Conservation (phyloP, 2,113 vertebrate species). For the Notothenia coriiceps region DNA sequence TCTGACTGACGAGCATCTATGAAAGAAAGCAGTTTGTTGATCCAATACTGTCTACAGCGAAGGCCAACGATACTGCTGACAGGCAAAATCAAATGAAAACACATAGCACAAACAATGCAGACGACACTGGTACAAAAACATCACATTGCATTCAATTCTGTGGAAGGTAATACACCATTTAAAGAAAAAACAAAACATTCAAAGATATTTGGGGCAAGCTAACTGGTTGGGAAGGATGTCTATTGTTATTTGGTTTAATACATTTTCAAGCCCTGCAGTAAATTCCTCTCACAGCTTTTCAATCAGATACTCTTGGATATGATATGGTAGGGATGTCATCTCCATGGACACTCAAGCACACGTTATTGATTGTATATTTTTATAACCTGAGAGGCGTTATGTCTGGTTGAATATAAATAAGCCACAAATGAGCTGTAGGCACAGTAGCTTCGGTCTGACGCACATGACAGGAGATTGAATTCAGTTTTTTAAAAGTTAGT, state of each 20-base stretch:
- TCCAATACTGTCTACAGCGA: slow-evolving; percentile 9
- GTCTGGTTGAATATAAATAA: no score
- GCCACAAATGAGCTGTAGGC: no score
- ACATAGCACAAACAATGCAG: slow-evolving; percentile 33
- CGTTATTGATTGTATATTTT: not conserved
- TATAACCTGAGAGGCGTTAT: no score
- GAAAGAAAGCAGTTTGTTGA: slow-evolving; percentile 29
- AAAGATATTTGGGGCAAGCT: slow-evolving; percentile 22
- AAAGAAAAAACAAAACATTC: slow-evolving; percentile 26
- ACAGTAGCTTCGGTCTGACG: not conserved
- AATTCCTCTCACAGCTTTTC: slow-evolving; percentile 31
- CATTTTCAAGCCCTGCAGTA: slow-evolving; percentile 30
- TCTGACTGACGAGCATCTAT: slow-evolving; percentile 22
- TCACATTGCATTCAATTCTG: slow-evolving; percentile 6
- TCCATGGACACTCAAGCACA: not conserved
- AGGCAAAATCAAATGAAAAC: slow-evolving; percentile 13
- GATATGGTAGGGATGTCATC: not conserved
- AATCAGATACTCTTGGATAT: not conserved
- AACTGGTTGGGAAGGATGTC: slow-evolving; percentile 11
- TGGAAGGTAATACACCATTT: slow-evolving; percentile 36
- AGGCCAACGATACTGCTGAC: slow-evolving; percentile 23
- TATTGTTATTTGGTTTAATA: slow-evolving; percentile 22
- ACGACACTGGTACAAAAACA: not conserved
- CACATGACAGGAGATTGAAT: no score
- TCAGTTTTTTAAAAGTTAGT: not conserved